Evolutionary conservation across 1,140 invertebrate genomes (phyloP), one percentile per base, ranked within the genome.

Genomic region (Drosophila nigromelanica): DNA sequence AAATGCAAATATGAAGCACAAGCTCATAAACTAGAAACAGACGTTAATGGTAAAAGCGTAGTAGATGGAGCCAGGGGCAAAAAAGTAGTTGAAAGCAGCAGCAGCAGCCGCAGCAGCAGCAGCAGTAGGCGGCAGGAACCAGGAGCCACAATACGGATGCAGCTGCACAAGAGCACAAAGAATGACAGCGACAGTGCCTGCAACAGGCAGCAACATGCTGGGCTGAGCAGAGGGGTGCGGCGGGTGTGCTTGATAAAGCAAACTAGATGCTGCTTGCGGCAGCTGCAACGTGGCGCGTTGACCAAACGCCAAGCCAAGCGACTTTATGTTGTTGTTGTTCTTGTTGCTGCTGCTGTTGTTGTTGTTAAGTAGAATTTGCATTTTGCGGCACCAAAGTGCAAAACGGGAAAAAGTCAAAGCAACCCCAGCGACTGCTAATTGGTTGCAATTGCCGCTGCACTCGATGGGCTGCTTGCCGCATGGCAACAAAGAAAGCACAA

Each of bases 11-110:
- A 52, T 42, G 45, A 52, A 69, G 47, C 40, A 61, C 47, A 68
- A 62, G 62, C 62, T 72, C 69, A 59, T 72, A 72, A 72, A 71
- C 51, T 71, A 56, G 54, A 33, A 56, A 51, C 69, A 72, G 62
- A 66, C 61, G 37, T 66, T 51, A 66, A 66, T 64, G 51, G 69
- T 52, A 51, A 59, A 42, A 55, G 10, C 15, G 24, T 42, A 15
- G 15, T 43, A 12, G 7, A 21, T 15, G 4, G 18, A 35, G 50
- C 15, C 15, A 39, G n/a, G 12, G n/a, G 35, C 12, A 14, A 10
- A 11, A 4, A 7, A 6, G 37, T 11, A 33, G 6, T 5, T 50
- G 39, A 5, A 8, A 4, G 45, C 37, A 39, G 42, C 62, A 39
- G 40, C 37, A 48, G 48, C 12, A 30, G 39, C 18, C 1, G 18